A percentile compares a stretch with the other conserved stretches of the same genome.
These are phyloP conservation scores for Ooceraea biroi DNA, from an alignment of 1,140 invertebrate genomes.

Conservation along the genomic window DNA sequence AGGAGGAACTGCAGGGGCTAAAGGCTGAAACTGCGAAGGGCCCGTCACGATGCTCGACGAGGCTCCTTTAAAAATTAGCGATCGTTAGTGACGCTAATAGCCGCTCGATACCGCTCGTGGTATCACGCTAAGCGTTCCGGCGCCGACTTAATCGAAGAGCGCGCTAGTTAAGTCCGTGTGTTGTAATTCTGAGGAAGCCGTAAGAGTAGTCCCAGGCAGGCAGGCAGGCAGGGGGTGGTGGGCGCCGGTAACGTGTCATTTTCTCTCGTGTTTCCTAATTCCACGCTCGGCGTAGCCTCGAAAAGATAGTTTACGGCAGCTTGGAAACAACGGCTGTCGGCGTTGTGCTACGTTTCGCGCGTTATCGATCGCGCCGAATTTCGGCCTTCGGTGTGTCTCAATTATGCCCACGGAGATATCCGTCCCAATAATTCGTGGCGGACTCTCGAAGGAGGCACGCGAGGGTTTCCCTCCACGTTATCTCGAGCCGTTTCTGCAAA, in stretches of 20 bases:
- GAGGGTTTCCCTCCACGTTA: constrained; percentile 13
- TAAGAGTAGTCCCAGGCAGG: neutral
- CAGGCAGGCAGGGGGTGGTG: neutral
- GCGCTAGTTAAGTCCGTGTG: too few relatives aligned
- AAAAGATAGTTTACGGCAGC: constrained; percentile 36
- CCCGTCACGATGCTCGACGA: constrained; percentile 1
- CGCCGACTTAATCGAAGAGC: constrained; percentile 7
- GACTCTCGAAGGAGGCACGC: neutral
- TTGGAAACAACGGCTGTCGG: constrained; percentile 20
- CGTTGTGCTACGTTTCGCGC: neutral
- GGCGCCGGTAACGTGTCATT: constrained; percentile 44
- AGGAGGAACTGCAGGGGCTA: too few relatives aligned
- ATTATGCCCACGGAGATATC: constrained; percentile 56
- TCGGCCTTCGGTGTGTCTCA: constrained; percentile 37
- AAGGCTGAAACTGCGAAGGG: neutral
- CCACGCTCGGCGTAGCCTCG: constrained; percentile 34
- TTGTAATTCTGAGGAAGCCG: constrained; percentile 12
- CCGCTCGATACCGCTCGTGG: neutral
- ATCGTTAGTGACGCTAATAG: neutral
- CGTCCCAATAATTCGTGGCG: constrained; percentile 43
- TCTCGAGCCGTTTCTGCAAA: constrained; percentile 4
- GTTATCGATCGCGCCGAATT: constrained; percentile 39
- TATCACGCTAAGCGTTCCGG: neutral
- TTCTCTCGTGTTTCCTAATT: constrained; percentile 57
- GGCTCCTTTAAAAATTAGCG: constrained; percentile 44